Evolutionary conservation across 2,797 vertebrate species (phyloP).

Genomic region (Premnoplex brunnescens): DNA sequence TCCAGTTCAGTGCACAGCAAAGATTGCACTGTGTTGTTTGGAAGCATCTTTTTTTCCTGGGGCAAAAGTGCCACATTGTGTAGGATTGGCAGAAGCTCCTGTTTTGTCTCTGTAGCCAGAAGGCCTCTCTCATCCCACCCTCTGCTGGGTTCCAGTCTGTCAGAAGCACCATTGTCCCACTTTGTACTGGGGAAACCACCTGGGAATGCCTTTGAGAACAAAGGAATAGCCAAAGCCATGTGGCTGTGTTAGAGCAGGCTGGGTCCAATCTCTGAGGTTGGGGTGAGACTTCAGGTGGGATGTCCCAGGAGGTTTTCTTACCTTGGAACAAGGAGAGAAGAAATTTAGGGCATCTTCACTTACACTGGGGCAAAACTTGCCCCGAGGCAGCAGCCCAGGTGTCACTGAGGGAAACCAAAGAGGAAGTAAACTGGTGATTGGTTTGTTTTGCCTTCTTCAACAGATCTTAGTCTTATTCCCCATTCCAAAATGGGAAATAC

Average conservation of each 20-base stretch:
- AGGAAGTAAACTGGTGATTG: background rate
- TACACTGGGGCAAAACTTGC: background rate
- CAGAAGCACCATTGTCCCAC: background rate
- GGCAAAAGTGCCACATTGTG: conserved; percentile 39
- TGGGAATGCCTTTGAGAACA: conserved; percentile 4
- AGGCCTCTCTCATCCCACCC: background rate
- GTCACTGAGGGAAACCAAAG: background rate
- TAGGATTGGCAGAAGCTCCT: conserved; percentile 11
- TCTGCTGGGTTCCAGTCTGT: conserved; percentile 58
- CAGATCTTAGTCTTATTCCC: background rate
- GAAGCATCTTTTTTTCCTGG: conserved; percentile 47
- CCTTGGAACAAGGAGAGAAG: background rate
- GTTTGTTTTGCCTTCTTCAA: background rate
- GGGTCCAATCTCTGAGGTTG: background rate
- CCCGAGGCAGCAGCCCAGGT: background rate
- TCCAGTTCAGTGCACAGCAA: conserved; percentile 48
- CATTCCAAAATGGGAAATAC: background rate
- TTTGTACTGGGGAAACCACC: background rate
- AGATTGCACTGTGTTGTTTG: background rate
- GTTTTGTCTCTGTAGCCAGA: conserved; percentile 3
- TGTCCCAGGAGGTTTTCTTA: background rate
- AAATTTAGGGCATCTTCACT: background rate
- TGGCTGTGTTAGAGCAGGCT: background rate
- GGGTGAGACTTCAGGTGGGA: background rate
- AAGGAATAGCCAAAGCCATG: background rate